phyloP scores from a whole-genome alignment of 1,140 invertebrate genomes.

The Saccostrea echinata region DNA sequence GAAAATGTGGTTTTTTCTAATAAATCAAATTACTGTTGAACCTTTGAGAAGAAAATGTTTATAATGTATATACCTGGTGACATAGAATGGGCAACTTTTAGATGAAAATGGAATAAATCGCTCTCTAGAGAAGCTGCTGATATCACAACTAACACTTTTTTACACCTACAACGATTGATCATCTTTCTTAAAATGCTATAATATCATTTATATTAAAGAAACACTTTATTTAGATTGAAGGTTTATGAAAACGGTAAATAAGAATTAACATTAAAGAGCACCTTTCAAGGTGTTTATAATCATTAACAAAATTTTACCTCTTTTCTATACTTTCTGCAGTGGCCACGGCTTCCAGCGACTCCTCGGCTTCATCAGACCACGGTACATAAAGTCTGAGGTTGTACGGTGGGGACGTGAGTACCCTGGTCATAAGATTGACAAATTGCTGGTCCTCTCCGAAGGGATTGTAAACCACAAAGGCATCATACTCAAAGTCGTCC shows the following conservation, averaged over 20 bases:
- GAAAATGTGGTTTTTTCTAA: neutral
- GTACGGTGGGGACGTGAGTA: slow-evolving; percentile 8
- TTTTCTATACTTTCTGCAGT: slow-evolving; percentile 43
- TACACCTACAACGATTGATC: neutral
- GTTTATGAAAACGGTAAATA: too few species aligned
- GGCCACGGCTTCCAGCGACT: neutral
- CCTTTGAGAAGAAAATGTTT: neutral
- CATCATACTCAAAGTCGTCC: slow-evolving; percentile 15
- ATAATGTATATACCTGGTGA: slow-evolving; percentile 21
- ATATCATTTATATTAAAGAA: too few species aligned
- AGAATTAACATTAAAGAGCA: too few species aligned
- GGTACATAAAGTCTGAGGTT: slow-evolving; percentile 36
- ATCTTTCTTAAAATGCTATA: too few species aligned
- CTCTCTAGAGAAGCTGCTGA: slow-evolving; percentile 26
- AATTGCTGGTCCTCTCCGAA: slow-evolving; percentile 28
- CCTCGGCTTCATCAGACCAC: neutral
- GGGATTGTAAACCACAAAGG: slow-evolving; percentile 39
- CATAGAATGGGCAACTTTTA: slow-evolving; percentile 32
- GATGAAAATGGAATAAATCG: slow-evolving; percentile 40
- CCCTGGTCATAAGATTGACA: neutral
- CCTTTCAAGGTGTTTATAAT: too few species aligned
- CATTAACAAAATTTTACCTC: neutral
- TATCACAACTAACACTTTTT: slow-evolving; percentile 34
- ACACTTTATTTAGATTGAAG: too few species aligned
- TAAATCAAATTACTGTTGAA: neutral